Conservation (phyloP, 2,888 invertebrate species). For the Melikaiella ostensackeni region DNA sequence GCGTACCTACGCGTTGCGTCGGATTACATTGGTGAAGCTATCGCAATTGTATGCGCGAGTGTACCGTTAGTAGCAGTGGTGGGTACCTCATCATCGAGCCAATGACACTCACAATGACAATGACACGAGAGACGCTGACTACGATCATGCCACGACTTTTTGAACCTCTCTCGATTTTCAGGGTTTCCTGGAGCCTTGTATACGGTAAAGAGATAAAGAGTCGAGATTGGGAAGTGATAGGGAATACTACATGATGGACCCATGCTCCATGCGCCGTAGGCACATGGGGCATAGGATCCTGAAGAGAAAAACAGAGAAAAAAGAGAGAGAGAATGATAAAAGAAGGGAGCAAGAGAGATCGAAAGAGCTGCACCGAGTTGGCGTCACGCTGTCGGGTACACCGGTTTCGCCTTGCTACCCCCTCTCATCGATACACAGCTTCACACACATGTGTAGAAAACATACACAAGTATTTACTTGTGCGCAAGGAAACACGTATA, state of each 20-base stretch:
- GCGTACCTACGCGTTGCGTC: background rate
- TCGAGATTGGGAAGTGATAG: conserved; percentile 25
- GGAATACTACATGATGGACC: background rate
- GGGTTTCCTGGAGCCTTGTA: background rate
- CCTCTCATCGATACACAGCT: conserved; percentile 49
- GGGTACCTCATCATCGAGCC: background rate
- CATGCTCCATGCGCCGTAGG: background rate
- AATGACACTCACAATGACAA: background rate
- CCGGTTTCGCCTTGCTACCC: conserved; percentile 73
- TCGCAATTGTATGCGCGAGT: background rate
- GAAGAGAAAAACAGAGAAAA: conserved; percentile 1
- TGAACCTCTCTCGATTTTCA: background rate
- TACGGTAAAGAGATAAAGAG: conserved; percentile 10
- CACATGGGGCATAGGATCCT: background rate
- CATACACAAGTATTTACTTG: background rate
- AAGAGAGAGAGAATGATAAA: conserved; percentile 38
- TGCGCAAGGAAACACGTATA: conserved; percentile 26
- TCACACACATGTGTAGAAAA: background rate
- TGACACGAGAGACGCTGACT: background rate
- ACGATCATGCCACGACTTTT: background rate
- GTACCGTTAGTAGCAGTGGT: background rate
- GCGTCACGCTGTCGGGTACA: conserved; percentile 77
- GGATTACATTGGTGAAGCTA: background rate
- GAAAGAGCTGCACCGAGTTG: conserved; percentile 62
- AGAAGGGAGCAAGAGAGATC: conserved; percentile 29